Percentiles rank a stretch among this genome's conserved stretches.
phyloP scores from a whole-genome alignment of 2,113 vertebrate genomes.

The Rhinogobius similis region DNA sequence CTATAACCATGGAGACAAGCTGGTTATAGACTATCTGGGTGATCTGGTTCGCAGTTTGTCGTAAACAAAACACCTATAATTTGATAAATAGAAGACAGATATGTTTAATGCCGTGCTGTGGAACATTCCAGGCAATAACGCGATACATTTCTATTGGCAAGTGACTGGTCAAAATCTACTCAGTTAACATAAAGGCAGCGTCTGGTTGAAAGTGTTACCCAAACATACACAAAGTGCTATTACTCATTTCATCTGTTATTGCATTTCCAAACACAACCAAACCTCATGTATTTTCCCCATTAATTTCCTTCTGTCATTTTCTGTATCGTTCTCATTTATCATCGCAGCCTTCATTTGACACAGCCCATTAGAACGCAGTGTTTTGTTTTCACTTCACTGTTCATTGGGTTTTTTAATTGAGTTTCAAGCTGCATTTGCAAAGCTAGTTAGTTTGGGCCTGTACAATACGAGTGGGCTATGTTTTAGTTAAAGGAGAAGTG shows the following conservation, averaged over 20 bases:
- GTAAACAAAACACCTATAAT: too few species aligned
- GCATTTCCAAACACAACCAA: conserved; percentile 28
- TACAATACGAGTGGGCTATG: background rate
- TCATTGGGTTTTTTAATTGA: conserved; percentile 24
- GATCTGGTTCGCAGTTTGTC: too few species aligned
- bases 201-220: too few species aligned
- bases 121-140: too few species aligned
- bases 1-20: too few species aligned
- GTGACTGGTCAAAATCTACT: too few species aligned
- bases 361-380: conserved; percentile 33
- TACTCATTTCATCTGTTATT: background rate
- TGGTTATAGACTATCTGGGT: too few species aligned
- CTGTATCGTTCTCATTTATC: conserved; percentile 48
- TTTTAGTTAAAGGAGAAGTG: background rate
- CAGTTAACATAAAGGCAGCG: too few species aligned
- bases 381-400: conserved; percentile 21
- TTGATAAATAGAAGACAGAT: too few species aligned
- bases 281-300: conserved; percentile 18
- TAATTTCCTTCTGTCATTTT: conserved; percentile 55
- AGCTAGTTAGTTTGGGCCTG: background rate
- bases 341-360: conserved; percentile 46
- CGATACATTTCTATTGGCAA: too few species aligned
- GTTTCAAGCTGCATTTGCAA: conserved; percentile 22
- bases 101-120: too few species aligned
- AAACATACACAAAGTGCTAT: background rate